Conservation (phyloP, 2,113 vertebrate species). For the Melanocharis versteri region DNA sequence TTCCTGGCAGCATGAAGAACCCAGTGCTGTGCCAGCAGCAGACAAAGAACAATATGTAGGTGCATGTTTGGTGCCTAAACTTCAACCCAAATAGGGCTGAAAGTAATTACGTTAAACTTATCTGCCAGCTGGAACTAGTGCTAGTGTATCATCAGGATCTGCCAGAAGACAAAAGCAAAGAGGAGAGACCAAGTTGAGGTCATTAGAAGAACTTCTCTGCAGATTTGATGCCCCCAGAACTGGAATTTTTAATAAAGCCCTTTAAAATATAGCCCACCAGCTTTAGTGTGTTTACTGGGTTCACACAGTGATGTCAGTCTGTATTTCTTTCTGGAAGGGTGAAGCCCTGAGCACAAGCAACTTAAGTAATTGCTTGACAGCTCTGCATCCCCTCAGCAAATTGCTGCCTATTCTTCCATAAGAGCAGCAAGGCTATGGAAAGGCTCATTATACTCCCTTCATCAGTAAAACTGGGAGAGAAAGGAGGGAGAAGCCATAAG, state of each 20-base stretch:
- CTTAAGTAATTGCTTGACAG: background rate
- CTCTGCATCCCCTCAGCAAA: background rate
- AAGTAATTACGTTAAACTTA: background rate
- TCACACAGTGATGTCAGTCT: background rate
- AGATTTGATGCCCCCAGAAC: background rate
- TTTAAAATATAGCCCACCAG: background rate
- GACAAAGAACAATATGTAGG: background rate
- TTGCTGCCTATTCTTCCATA: background rate
- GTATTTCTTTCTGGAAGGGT: background rate
- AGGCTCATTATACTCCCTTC: background rate
- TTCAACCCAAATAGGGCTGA: background rate
- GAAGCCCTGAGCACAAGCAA: background rate
- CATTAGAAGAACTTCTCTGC: background rate
- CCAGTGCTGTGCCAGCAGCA: background rate
- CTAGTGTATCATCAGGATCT: background rate
- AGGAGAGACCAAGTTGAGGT: background rate
- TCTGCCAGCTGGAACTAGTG: background rate
- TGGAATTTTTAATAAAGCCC: background rate
- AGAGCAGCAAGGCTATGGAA: background rate
- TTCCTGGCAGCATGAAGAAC: background rate
- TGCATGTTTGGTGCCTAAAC: background rate
- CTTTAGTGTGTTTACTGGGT: background rate
- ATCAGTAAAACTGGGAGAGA: background rate
- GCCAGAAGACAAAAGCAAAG: background rate
- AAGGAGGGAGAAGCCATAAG: background rate